Percentiles rank a stretch among this genome's conserved stretches.
Evolutionary conservation across 2,888 invertebrate species (phyloP).

Genomic region (Apotomis betuletana): DNA sequence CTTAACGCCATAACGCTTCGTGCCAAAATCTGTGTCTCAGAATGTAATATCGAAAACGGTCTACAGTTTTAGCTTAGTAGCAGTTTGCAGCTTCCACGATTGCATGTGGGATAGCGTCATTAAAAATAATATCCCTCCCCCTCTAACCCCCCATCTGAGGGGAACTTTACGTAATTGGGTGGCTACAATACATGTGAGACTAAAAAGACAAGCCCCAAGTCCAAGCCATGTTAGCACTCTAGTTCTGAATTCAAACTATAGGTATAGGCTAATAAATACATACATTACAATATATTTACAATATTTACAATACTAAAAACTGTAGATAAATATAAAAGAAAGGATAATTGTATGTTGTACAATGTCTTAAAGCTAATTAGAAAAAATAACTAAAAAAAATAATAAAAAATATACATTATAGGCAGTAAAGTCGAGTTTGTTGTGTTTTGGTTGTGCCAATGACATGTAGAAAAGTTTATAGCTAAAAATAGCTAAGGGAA

Average conservation of each 20-base stretch:
- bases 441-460: too few species aligned
- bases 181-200: constrained; percentile 9
- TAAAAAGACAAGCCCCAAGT: constrained; percentile 4
- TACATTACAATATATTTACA: too few species aligned
- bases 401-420: too few species aligned
- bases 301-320: too few species aligned
- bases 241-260: constrained; percentile 2
- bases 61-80: constrained; percentile 9
- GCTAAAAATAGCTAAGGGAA: constrained; percentile 9
- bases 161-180: constrained; percentile 25
- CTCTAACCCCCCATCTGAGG: constrained; percentile 1
- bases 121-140: constrained; percentile 25
- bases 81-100: constrained; percentile 14
- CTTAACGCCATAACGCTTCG: neutral
- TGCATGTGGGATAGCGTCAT: constrained; percentile 19
- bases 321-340: too few species aligned
- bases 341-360: too few species aligned
- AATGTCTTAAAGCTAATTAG: too few species aligned
- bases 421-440: neutral
- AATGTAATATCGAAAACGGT: constrained; percentile 3
- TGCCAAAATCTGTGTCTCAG: neutral
- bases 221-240: neutral
- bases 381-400: too few species aligned
- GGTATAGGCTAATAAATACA: too few species aligned
- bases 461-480: neutral